Evolutionary conservation across 2,113 vertebrate genomes (phyloP).

Genomic region (Hyperoodon ampullatus): DNA sequence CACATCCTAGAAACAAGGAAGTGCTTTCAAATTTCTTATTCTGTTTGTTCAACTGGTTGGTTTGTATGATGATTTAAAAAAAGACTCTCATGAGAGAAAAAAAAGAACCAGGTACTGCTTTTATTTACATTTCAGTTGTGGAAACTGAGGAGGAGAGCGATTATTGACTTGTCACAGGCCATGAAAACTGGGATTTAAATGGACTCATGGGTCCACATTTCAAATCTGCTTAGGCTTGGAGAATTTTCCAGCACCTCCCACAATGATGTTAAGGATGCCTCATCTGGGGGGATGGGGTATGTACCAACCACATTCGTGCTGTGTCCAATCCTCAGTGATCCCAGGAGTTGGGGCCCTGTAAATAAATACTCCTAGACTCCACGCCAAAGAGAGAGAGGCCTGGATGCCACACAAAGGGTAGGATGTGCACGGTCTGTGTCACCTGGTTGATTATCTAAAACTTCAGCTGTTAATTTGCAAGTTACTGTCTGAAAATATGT

Average conservation of each 20-base stretch:
- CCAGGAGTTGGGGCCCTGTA: too few species aligned
- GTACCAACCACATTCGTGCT: fast-evolving
- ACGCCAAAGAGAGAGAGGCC: background rate
- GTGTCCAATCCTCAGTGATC: fast-evolving
- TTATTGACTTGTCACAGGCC: fast-evolving
- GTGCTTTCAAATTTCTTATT: background rate
- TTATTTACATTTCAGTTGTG: background rate
- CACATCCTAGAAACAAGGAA: background rate
- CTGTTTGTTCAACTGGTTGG: background rate
- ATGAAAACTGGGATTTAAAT: background rate
- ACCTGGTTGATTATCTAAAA: too few species aligned
- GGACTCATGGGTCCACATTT: too few species aligned
- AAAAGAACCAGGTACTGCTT: background rate
- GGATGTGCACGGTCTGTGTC: too few species aligned
- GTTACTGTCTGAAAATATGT: background rate
- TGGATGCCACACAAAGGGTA: background rate
- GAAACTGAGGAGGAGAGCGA: background rate
- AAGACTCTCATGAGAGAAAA: background rate
- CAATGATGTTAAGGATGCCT: fast-evolving
- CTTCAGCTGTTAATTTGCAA: background rate
- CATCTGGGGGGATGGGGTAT: fast-evolving
- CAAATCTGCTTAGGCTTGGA: background rate
- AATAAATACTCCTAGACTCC: background rate
- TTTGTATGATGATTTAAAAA: background rate
- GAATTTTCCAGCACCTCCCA: background rate